Evolutionary conservation across 2,888 invertebrate species (phyloP), one percentile per base, ranked within the genome.

Genomic region (Lissocephala sabroskyi): DNA sequence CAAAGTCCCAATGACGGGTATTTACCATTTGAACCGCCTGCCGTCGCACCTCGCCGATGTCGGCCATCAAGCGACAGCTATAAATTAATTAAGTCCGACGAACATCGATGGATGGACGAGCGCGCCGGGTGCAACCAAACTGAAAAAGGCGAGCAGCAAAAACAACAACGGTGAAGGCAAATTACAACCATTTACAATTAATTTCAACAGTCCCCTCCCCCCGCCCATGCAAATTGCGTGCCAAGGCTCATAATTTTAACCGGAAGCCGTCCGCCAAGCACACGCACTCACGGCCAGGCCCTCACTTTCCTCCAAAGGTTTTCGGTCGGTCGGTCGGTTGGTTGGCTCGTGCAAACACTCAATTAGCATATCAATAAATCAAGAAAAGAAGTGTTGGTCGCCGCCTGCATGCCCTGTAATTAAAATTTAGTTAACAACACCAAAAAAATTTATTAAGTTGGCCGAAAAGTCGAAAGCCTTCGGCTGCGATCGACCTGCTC

Each of bases 341-440:
- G n/a, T 28, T 41, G 43, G 37, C 67, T 63, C 74, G 71, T 71
- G 62, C 71, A 68, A 70, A 70, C 66, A 65, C 67, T 66, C 73
- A 73, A 75, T 73, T 73, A 73, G 75, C 73, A 75, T 73, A 73
- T 73, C 73, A 75, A 75, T 73, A 73, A 75, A 73, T 73, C 73
- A 73, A 75, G 71, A 61, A 68, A 71, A n/a, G n/a, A 61, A 62
- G 61, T 68, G 65, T 65, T 23, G 23, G 23, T 23, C 23, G 3
- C 23, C 23, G 13, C 35, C 29, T 26, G 28, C 35, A 49, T 43
- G 41, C 41, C 19, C 50, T 59, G 52, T 53, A 62, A 65, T 67
- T 75, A 65, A 74, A 73, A 73, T 73, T 70, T 74, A 73, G 75
- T 74, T 74, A 73, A 67, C 71, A 74, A 59, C 67, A 57, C 41